phyloP scores from a whole-genome alignment of 1,140 invertebrate species.

The Papilio aristodemus region DNA sequence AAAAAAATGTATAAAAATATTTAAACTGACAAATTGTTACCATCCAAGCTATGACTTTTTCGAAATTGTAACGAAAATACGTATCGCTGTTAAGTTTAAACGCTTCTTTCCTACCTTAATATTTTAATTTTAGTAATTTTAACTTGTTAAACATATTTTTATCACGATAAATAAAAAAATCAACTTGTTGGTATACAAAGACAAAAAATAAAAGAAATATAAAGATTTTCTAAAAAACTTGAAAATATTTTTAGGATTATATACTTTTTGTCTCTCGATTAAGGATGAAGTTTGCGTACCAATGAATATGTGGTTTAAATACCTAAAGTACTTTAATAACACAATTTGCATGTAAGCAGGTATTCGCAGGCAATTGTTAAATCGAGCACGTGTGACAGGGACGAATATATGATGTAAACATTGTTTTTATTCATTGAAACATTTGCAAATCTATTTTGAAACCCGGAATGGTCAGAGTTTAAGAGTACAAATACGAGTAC shows the following conservation, averaged over 20 bases:
- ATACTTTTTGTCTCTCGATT: not conserved
- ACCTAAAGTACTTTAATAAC: slow-evolving; percentile 32
- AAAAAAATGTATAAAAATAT: too few species aligned
- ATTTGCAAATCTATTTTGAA: slow-evolving; percentile 9
- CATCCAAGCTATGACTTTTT: not conserved
- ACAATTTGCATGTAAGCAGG: slow-evolving; percentile 20
- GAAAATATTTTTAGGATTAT: not conserved
- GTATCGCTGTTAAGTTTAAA: too few species aligned
- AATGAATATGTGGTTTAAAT: not conserved
- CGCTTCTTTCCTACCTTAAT: too few species aligned
- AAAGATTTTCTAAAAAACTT: not conserved
- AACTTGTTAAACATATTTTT: not conserved
- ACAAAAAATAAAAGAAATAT: not conserved
- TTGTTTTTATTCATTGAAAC: slow-evolving; percentile 30
- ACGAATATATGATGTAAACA: slow-evolving; percentile 32
- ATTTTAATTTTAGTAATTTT: not conserved
- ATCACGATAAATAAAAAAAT: not conserved
- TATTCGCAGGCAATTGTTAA: slow-evolving; percentile 24
- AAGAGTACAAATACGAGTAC: not conserved
- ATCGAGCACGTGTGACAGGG: slow-evolving; percentile 24
- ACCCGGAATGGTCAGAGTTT: not conserved
- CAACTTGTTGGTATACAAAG: not conserved
- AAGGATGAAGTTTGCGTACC: not conserved
- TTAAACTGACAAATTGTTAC: too few species aligned
- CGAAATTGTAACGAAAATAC: too few species aligned